Conservation (phyloP, 2,888 invertebrate species). For the Eupithecia dodoneata region DNA sequence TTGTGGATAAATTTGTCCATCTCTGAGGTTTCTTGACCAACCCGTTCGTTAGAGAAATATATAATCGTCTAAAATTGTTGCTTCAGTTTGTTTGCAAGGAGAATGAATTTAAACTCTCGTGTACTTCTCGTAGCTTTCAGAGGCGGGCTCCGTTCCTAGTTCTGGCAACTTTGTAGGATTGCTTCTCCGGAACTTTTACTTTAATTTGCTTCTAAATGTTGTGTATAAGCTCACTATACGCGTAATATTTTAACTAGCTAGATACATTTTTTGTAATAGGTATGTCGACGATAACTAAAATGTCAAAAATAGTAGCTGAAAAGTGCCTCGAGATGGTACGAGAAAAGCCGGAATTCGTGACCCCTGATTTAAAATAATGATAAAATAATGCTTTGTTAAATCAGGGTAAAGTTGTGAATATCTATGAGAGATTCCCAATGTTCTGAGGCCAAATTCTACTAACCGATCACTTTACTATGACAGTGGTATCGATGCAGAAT, state of each 20-base stretch:
- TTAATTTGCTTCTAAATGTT: neutral
- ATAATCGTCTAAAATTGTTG: neutral
- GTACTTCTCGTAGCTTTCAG: neutral
- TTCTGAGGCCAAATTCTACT: no score
- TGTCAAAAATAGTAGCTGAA: neutral
- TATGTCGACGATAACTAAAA: neutral
- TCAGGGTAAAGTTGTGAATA: no score
- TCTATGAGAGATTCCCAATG: no score
- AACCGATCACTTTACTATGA: no score
- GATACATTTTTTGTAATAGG: neutral
- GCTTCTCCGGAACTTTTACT: slow-evolving; percentile 36
- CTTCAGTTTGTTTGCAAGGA: neutral
- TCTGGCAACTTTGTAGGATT: slow-evolving; percentile 42
- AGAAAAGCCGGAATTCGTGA: no score
- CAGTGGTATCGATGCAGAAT: no score
- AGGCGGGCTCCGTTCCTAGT: slow-evolving; percentile 28
- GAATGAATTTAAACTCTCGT: slow-evolving; percentile 36
- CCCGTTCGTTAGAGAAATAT: neutral
- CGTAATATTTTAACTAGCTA: neutral
- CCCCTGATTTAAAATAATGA: no score
- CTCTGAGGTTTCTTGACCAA: neutral
- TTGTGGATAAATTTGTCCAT: neutral
- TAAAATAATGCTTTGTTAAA: no score
- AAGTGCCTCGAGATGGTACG: no score
- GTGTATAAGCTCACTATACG: neutral